Base-by-base conservation (phyloP, 2,888 invertebrate genomes). In the Andrena trimmerana region DNA sequence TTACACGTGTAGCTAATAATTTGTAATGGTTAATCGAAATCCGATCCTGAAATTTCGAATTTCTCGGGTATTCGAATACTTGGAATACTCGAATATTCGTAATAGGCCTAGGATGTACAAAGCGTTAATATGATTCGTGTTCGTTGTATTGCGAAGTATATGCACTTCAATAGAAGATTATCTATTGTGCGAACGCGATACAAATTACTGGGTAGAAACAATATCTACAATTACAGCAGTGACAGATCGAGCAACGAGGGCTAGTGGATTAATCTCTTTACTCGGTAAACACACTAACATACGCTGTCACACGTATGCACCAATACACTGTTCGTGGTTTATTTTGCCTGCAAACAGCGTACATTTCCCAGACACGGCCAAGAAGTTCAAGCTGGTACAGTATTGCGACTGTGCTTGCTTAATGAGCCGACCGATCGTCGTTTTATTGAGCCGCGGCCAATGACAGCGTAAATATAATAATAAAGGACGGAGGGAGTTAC, bases 371-470 rank as follows among this genome's bases (percentile, higher is more conserved):
- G 75, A 65, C 69, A 59, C 66, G 59, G 36, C 70, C 72, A 62
- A 42, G 36, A 73, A 68, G 68, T 42, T 71, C 36, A 48, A n/a
- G 13, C 52, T 50, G 42, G 66, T 59, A 90, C 90, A 90, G 74
- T 70, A 68, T 76, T 59, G 66, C 81, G 77, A 88, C 86, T 90
- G 85, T 91, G 86, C 81, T 86, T 75, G 86, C 83, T 89, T 91
- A 90, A 92, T 88, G 90, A 90, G 83, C 77, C 91, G 81, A 80
- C 88, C 89, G 88, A 90, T 92, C 87, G 86, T 88, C 87, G 87
- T 88, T 92, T 90, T 89, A 91, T 90, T 83, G 83, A 86, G 78
- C 76, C 62, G 74, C 79, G 78, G 74, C 75, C 81, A 86, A 89
- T 78, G 75, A 62, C 82, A 73, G 81, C 27, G 63, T n/a, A 75